phyloP scores from a whole-genome alignment of 2,113 vertebrate genomes.

The Electrona antarctica region DNA sequence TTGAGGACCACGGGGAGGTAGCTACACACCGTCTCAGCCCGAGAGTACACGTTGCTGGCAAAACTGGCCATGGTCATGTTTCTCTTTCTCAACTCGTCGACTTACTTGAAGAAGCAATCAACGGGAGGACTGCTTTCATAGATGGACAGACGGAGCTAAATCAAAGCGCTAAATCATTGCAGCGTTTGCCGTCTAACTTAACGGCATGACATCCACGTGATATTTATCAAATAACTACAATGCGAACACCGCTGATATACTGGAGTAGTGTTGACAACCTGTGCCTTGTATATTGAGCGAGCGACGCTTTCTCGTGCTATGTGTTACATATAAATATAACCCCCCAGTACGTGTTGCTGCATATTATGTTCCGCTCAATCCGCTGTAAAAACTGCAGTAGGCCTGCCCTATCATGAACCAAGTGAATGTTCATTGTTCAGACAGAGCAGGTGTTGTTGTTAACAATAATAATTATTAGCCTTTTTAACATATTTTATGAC shows the following conservation, averaged over 20 bases:
- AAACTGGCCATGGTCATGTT: constrained; percentile 67
- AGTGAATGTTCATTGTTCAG: not conserved
- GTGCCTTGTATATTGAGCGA: too few relatives aligned
- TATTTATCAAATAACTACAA: not conserved
- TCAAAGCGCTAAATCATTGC: not conserved
- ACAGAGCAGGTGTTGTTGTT: too few relatives aligned
- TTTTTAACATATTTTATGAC: too few relatives aligned
- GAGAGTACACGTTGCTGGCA: constrained; percentile 56
- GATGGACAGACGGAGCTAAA: constrained; percentile 24
- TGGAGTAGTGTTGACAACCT: not conserved
- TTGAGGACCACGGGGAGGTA: constrained; percentile 78
- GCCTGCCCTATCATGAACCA: not conserved
- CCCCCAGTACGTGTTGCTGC: constrained; percentile 12
- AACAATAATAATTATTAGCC: too few relatives aligned
- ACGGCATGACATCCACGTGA: not conserved
- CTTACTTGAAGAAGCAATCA: not conserved
- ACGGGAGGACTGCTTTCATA: constrained; percentile 34
- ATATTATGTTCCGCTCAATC: constrained; percentile 45
- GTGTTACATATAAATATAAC: constrained; percentile 57
- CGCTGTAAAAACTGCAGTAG: constrained; percentile 5
- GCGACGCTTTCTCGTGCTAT: not conserved
- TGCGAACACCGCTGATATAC: not conserved
- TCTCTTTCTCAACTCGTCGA: constrained; percentile 5
- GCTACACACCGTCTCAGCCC: constrained; percentile 58
- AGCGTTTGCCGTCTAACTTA: not conserved